phyloP scores from a whole-genome alignment of 2,797 vertebrate species.

The Petrocephalus schoutedeni region DNA sequence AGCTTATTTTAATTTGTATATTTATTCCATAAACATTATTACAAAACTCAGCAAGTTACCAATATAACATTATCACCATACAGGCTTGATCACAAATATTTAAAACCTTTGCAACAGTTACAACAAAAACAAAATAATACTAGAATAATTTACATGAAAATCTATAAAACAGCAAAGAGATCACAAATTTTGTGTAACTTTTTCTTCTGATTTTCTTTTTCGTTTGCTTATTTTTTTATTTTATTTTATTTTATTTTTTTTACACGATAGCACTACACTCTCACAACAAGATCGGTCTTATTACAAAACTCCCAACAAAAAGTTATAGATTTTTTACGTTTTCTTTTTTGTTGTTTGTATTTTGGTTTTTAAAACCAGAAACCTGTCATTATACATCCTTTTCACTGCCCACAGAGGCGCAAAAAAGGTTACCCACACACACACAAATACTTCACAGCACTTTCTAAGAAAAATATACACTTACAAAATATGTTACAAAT shows the following conservation, averaged over 20 bases:
- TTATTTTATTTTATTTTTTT: slow-evolving; percentile 85
- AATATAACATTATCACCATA: slow-evolving; percentile 99
- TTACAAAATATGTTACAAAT: slow-evolving; percentile 99
- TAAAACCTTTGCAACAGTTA: slow-evolving; percentile 99
- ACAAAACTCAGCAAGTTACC: slow-evolving; percentile 99
- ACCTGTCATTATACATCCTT: slow-evolving; percentile 98
- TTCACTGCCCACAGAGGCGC: slow-evolving; percentile 92
- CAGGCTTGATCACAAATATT: slow-evolving; percentile 99
- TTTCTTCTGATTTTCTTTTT: slow-evolving; percentile 72
- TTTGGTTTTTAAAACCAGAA: slow-evolving; percentile 99
- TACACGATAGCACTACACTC: slow-evolving; percentile 99
- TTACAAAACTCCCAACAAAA: slow-evolving; percentile 99
- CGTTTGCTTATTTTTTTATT: slow-evolving; percentile 77
- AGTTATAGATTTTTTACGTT: slow-evolving; percentile 69
- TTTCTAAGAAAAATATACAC: slow-evolving; percentile 99
- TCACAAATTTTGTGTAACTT: slow-evolving; percentile 83
- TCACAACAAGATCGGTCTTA: slow-evolving; percentile 98
- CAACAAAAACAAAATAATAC: slow-evolving; percentile 99
- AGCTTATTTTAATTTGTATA: slow-evolving; percentile 98
- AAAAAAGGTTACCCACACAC: slow-evolving; percentile 98
- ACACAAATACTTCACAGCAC: slow-evolving; percentile 99
- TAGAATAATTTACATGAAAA: slow-evolving; percentile 99
- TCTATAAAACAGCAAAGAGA: slow-evolving; percentile 99
- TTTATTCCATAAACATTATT: slow-evolving; percentile 99
- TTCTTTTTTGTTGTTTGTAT: slow-evolving; percentile 94